These are phyloP conservation scores for Sympetrum striolatum DNA, from an alignment of 2,888 invertebrate genomes.

Conservation along the genomic window DNA sequence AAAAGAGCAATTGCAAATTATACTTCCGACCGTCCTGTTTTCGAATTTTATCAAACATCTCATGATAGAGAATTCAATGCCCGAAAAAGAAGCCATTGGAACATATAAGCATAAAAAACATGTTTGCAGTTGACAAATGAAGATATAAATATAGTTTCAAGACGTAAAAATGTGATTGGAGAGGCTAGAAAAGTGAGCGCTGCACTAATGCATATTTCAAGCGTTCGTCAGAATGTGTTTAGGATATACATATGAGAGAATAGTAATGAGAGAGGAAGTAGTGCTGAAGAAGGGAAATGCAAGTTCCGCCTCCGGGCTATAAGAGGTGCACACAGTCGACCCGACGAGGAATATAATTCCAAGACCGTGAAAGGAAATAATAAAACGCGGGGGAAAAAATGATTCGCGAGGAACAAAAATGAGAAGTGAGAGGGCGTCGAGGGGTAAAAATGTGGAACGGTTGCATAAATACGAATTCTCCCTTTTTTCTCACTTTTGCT, in stretches of 20 bases:
- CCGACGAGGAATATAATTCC: not conserved
- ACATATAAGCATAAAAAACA: no score
- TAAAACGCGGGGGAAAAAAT: not conserved
- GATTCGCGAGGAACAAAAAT: not conserved
- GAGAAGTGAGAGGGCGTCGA: slow-evolving; percentile 22
- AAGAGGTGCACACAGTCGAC: not conserved
- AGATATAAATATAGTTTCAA: no score
- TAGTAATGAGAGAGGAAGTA: not conserved
- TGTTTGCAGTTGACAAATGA: no score
- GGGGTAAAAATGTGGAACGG: slow-evolving; percentile 43
- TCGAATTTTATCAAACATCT: no score
- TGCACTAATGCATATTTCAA: no score
- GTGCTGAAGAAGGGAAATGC: not conserved
- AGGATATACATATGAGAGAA: not conserved
- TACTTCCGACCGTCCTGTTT: no score
- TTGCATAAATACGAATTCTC: slow-evolving; percentile 31
- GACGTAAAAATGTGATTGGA: no score
- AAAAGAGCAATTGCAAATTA: no score
- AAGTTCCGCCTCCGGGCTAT: not conserved
- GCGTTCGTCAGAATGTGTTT: no score
- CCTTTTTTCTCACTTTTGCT: not conserved
- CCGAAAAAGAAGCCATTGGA: no score
- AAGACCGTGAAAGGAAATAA: not conserved
- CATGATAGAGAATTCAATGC: no score
- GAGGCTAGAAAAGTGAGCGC: no score